Base-by-base conservation (phyloP, 2,797 vertebrate species). In the Poecilia gillii region DNA sequence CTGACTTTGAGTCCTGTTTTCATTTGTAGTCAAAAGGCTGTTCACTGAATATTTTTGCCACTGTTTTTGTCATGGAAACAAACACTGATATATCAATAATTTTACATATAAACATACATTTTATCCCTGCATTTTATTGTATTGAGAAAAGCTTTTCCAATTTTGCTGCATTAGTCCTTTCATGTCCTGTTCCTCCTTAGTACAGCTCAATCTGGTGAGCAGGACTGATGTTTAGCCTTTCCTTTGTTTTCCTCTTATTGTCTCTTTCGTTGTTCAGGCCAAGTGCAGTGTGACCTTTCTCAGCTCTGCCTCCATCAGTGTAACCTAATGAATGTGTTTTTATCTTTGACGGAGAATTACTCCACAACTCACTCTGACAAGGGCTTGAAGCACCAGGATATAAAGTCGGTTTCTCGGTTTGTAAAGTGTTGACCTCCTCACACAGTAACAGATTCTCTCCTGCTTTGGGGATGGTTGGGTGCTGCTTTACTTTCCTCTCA, bases 201-300 rank as follows among this genome's bases (percentile, higher is more conserved):
- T 41, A 4, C 31, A 25, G 25, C 64, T 59, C 64, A 6, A 57
- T 64, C 47, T 23, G 73, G 73, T 84, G 55, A 59, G 55, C 8
- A 59, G n/a, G 12, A 59, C 55, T 66, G 3, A 39, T 72, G 66
- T 73, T 70, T 64, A 20, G 72, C 31, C 68, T 75, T 47, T 72
- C 55, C 57, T 85, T 73, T 75, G 76, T 82, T 66, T 82, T n/a
- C 66, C n/a, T 62, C 77, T 75, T 68, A 66, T 77, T 81, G n/a
- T 76, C 79, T 81, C 74, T 28, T 78, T 89, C 88, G 85, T 87
- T 91, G 85, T 88, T 89, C 62, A 80, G 86, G 75, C 72, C 92
- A 92, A 94, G 91, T 91, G 89, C 86, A 86, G 78, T 53, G 82
- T 93, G 95, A 95, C 94, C 93, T 94, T 94, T 94, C 84, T 77